Conservation (phyloP, 1,140 invertebrate species). For the Condylostylus longicornis region DNA sequence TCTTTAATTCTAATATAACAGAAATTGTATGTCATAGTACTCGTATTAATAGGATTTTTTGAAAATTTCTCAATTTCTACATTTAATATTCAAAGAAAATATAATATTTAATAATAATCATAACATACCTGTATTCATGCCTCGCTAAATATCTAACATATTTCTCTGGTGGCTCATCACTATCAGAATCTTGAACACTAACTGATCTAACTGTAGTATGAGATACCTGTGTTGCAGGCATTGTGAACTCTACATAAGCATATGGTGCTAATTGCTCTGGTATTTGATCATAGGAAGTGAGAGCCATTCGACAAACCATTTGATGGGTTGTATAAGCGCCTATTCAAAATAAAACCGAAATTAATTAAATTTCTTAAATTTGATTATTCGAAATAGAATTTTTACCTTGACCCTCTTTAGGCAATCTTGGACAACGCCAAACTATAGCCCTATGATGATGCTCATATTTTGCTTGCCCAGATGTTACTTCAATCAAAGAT, state of each 20-base stretch:
- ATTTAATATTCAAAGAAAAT: conserved; percentile 2
- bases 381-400: not conserved
- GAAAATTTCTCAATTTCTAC: not conserved
- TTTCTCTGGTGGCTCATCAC: conserved; percentile 92
- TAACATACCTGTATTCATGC: conserved; percentile 77
- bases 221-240: conserved; percentile 94
- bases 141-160: conserved; percentile 94
- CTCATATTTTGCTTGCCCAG: conserved; percentile 97
- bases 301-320: conserved; percentile 78
- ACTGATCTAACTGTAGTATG: conserved; percentile 93
- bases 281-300: conserved; percentile 94
- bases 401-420: conserved; percentile 91
- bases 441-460: conserved; percentile 94
- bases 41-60: not conserved
- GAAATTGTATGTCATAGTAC: not conserved
- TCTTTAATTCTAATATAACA: too few species aligned
- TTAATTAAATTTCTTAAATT: not conserved
- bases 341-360: conserved; percentile 33
- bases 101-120: not conserved
- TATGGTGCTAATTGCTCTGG: conserved; percentile 80
- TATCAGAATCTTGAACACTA: conserved; percentile 74
- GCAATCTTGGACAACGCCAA: conserved; percentile 91
- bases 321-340: conserved; percentile 93
- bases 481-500: conserved; percentile 92
- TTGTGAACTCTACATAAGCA: conserved; percentile 92